These are phyloP conservation scores for Crioceris asparagi DNA, from an alignment of 2,888 invertebrate genomes.

Conservation along the genomic window DNA sequence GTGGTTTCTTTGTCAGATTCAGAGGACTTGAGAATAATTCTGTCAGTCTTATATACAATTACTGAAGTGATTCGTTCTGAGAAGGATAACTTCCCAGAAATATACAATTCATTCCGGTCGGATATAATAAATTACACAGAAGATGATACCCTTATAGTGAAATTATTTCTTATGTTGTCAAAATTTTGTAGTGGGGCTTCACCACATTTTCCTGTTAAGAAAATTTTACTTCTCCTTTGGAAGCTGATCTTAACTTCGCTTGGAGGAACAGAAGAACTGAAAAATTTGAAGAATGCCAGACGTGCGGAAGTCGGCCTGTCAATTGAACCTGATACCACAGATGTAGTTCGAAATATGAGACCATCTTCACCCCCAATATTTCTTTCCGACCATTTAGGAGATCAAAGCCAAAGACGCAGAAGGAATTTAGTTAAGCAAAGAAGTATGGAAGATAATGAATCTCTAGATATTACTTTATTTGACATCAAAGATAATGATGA, in stretches of 20 bases:
- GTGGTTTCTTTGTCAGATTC: conserved; percentile 85
- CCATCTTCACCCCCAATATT: conserved; percentile 92
- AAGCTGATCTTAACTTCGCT: conserved; percentile 85
- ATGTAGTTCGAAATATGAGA: conserved; percentile 87
- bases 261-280: conserved; percentile 81
- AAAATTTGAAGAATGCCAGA: conserved; percentile 61
- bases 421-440: conserved; percentile 85
- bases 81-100: conserved; percentile 37
- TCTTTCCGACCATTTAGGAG: conserved; percentile 79
- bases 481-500: conserved; percentile 40
- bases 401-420: conserved; percentile 68
- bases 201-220: conserved; percentile 98
- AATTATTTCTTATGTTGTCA: conserved; percentile 91
- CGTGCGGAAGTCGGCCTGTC: conserved; percentile 62
- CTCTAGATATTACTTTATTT: conserved; percentile 52
- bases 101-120: conserved; percentile 46
- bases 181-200: conserved; percentile 91
- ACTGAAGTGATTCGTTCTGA: conserved; percentile 86
- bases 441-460: conserved; percentile 72
- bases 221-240: conserved; percentile 85
- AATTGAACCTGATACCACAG: conserved; percentile 84
- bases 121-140: conserved; percentile 50
- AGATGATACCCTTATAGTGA: conserved; percentile 79
- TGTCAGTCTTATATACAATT: conserved; percentile 89
- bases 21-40: conserved; percentile 78